Base-by-base conservation (phyloP, 1,140 invertebrate species). In the Drosophila sp. region DNA sequence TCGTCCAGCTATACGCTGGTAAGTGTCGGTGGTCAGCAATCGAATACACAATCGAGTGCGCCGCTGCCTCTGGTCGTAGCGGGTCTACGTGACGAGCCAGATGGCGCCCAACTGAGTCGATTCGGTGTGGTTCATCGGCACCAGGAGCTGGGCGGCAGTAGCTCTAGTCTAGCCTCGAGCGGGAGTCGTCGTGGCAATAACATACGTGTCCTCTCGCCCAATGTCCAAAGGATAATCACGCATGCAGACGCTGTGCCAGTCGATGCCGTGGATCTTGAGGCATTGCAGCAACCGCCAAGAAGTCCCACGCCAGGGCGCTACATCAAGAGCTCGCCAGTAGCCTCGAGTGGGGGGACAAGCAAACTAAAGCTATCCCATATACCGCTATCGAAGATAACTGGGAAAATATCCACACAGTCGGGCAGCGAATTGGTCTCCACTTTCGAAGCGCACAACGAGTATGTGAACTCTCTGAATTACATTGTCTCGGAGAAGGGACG, bases 341-440 rank as follows among this genome's bases (percentile, higher is more conserved):
- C 57, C 10, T 2, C 47, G 54, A 0, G 60, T 25, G 5, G 56
- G 17, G 32, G 44, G 7, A 60, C 76, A 8, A 71, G 80, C 27
- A 87, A 90, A 58, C 41, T 70, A 1, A 91, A 92, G 25, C 64
- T 91, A 1, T 90, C 84, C 4, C 84, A 91, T 67, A 72, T 92
- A 70, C 91, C 91, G 17, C 72, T 92, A 17, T 92, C 91, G 4
- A 91, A 89, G 72, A 90, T 76, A 40, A 91, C 91, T 2, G 86
- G 79, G 10, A 92, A 92, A 60, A 32, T 92, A 32, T 87, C 84
- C 1, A 90, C 90, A 7, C 91, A 92, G 30, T 86, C 89, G 11
- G 91, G 91, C 40, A 92, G 72, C 65, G 91, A 92, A 54, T 63
- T 92, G 55, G 91, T 92, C n/a, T 62, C 86, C 61, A 90, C 91